Conservation (phyloP, 2,113 vertebrate genomes). For the Fulica atra region DNA sequence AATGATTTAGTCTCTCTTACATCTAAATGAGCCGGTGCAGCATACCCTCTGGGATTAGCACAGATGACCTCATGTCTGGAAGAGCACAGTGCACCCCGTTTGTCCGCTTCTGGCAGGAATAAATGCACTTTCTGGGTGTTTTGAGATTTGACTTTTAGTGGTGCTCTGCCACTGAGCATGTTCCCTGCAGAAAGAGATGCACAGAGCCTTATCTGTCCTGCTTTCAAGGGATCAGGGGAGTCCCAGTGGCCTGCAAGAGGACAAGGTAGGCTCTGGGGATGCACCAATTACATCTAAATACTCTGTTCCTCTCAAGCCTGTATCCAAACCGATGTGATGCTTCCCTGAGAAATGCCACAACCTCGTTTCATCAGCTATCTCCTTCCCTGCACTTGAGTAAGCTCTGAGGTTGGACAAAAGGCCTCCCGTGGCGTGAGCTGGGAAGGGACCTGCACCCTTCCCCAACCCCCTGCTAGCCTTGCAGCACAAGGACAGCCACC, state of each 20-base stretch:
- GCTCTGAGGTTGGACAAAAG: not conserved
- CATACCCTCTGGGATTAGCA: not conserved
- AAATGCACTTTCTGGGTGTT: not conserved
- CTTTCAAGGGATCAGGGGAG: not conserved
- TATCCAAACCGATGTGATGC: not conserved
- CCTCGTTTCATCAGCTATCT: not conserved
- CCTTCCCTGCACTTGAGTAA: not conserved
- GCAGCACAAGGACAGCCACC: not conserved
- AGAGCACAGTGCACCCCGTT: not conserved
- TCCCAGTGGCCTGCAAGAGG: not conserved
- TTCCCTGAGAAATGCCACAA: not conserved
- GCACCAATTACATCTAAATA: not conserved
- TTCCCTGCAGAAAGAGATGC: no score
- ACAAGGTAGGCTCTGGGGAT: not conserved
- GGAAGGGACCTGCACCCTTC: not conserved
- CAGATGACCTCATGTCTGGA: constrained; percentile 48
- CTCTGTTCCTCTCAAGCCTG: not conserved
- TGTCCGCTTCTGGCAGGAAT: not conserved
- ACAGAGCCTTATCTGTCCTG: not conserved
- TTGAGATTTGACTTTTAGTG: not conserved
- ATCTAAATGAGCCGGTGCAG: not conserved
- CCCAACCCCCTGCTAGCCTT: not conserved
- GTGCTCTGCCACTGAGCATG: not conserved
- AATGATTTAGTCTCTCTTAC: not conserved
- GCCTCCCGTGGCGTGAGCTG: not conserved